Percentiles rank a stretch among this genome's conserved stretches.
phyloP scores from a whole-genome alignment of 2,113 vertebrate genomes.

The Oxygymnocypris stewartii region DNA sequence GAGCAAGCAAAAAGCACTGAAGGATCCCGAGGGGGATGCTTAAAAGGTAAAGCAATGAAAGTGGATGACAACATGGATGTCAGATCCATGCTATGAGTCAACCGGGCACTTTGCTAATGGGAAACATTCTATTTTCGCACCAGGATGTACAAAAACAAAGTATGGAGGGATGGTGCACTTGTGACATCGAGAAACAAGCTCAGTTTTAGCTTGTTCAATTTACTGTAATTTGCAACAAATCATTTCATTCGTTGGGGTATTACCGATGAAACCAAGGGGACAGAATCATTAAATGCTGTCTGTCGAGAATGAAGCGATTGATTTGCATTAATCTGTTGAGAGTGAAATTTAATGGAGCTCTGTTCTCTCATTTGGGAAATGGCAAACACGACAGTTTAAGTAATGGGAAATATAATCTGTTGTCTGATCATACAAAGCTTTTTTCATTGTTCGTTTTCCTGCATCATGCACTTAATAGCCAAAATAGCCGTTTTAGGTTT shows the following conservation, averaged over 20 bases:
- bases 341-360: conserved; percentile 18
- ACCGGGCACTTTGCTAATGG: conserved; percentile 39
- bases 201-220: background rate
- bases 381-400: background rate
- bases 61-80: background rate
- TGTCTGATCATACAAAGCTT: conserved; percentile 8
- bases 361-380: conserved; percentile 15
- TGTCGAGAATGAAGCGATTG: background rate
- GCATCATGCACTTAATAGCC: background rate
- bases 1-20: conserved; percentile 27
- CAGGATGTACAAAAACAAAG: background rate
- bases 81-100: conserved; percentile 13
- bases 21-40: conserved; percentile 29
- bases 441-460: background rate
- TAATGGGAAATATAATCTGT: conserved; percentile 18
- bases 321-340: conserved; percentile 23
- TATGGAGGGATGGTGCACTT: background rate
- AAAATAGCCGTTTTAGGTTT: conserved; percentile 14
- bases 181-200: background rate
- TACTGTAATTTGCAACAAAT: background rate
- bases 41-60: conserved; percentile 35
- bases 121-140: conserved; percentile 36
- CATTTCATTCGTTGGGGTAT: conserved; percentile 28
- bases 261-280: background rate
- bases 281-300: conserved; percentile 11